A percentile compares a stretch with the other conserved stretches of the same genome.
These are phyloP conservation scores for Eulithis prunata DNA, from an alignment of 2,888 invertebrate genomes.

Conservation along the genomic window DNA sequence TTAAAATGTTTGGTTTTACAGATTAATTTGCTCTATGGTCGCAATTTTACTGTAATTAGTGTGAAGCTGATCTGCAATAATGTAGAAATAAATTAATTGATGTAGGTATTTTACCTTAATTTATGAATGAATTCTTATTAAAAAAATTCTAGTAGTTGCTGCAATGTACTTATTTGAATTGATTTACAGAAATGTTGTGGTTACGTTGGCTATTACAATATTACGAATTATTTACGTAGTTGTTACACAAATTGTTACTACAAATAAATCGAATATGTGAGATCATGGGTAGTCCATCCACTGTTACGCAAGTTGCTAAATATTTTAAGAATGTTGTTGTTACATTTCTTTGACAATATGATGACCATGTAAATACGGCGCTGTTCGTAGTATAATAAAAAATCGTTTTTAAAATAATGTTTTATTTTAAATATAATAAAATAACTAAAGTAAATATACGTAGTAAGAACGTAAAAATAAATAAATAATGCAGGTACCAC, in stretches of 20 bases:
- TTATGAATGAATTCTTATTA: background rate
- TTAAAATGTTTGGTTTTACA: conserved; percentile 22
- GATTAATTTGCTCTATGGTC: conserved; percentile 22
- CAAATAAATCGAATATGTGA: conserved; percentile 9
- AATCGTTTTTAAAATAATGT: conserved; percentile 74
- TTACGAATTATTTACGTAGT: conserved; percentile 14
- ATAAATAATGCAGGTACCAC: conserved; percentile 25
- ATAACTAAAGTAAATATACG: conserved; percentile 10
- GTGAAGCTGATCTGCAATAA: conserved; percentile 20
- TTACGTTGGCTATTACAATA: no score
- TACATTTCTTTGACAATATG: conserved; percentile 84
- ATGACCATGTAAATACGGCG: conserved; percentile 83
- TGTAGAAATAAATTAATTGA: conserved; percentile 15
- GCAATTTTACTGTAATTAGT: conserved; percentile 19
- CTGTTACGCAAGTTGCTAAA: conserved; percentile 49
- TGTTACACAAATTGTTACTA: conserved; percentile 31
- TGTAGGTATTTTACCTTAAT: conserved; percentile 8
- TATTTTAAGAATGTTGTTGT: conserved; percentile 71
- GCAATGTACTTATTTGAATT: conserved; percentile 32
- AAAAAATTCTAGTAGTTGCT: conserved; percentile 23
- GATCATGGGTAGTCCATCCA: conserved; percentile 43
- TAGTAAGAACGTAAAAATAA: conserved; percentile 15
- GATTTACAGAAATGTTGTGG: background rate
- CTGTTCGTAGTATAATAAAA: conserved; percentile 83
- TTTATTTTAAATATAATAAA: conserved; percentile 55